Percentiles rank a stretch among this genome's conserved stretches.
These are phyloP conservation scores for Bedellia somnulentella DNA, from an alignment of 2,888 invertebrate species.

Conservation along the genomic window DNA sequence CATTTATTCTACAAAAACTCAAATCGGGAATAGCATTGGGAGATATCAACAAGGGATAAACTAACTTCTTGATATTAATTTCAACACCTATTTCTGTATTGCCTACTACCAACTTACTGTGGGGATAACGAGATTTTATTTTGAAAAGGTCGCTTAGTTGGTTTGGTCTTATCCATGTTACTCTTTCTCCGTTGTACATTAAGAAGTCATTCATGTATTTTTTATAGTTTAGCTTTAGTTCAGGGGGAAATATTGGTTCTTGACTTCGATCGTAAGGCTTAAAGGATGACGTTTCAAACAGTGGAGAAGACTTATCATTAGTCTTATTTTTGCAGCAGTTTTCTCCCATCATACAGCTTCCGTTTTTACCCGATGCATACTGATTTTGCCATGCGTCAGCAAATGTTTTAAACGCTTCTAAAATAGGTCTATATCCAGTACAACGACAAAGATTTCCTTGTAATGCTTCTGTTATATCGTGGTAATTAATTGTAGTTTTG, in stretches of 20 bases:
- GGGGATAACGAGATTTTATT: conserved; percentile 67
- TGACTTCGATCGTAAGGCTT: conserved; percentile 76
- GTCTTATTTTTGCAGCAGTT: conserved; percentile 64
- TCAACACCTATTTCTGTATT: conserved; percentile 93
- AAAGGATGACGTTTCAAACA: conserved; percentile 60
- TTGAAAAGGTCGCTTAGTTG: conserved; percentile 65
- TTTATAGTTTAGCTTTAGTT: conserved; percentile 65
- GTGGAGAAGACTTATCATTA: conserved; percentile 19
- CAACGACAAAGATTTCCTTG: conserved; percentile 89
- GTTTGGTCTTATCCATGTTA: conserved; percentile 77
- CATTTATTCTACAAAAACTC: conserved; percentile 50
- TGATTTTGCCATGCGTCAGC: conserved; percentile 70
- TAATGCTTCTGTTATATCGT: conserved; percentile 77
- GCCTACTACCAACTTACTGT: conserved; percentile 82
- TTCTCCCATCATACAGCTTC: conserved; percentile 63
- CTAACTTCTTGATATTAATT: conserved; percentile 81
- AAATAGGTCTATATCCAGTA: conserved; percentile 91
- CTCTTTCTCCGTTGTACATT: conserved; percentile 63
- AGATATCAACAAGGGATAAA: conserved; percentile 78
- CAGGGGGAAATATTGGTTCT: conserved; percentile 92
- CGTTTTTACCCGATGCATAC: conserved; percentile 17
- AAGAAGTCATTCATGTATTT: conserved; percentile 62
- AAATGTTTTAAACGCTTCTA: conserved; percentile 87
- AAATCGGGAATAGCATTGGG: conserved; percentile 73
- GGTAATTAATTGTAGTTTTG: conserved; percentile 69